These are phyloP conservation scores for Bryconaethiops microstoma DNA, from an alignment of 2,797 vertebrate species.

Conservation along the genomic window DNA sequence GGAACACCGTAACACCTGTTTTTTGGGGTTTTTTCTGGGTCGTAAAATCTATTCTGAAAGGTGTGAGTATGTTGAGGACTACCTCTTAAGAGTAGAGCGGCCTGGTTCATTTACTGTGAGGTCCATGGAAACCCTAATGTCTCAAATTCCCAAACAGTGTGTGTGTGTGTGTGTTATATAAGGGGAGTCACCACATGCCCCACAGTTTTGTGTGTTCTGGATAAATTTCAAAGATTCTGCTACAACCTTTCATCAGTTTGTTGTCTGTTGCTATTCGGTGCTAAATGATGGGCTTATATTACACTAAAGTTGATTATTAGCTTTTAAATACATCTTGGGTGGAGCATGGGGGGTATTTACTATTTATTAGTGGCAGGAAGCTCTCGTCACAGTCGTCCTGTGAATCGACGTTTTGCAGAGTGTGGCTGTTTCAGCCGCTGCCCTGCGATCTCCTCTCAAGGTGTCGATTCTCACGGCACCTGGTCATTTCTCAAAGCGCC, in stretches of 20 bases:
- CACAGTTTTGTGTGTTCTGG: background rate
- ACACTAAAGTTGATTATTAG: background rate
- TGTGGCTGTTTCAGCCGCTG: constrained; percentile 12
- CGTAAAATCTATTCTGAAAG: background rate
- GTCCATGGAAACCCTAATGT: constrained; percentile 28
- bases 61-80: background rate
- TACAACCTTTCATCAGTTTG: no score
- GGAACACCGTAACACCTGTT: background rate
- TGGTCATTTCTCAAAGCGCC: background rate
- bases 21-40: background rate
- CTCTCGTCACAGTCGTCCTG: constrained; percentile 5
- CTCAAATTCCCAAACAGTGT: constrained; percentile 25
- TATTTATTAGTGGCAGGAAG: constrained; percentile 20
- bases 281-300: background rate
- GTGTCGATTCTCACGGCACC: background rate
- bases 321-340: background rate
- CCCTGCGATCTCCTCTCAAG: background rate
- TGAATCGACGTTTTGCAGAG: constrained; percentile 11
- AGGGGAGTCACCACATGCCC: background rate
- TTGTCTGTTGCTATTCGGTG: background rate
- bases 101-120: background rate
- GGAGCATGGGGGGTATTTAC: background rate
- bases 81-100: background rate
- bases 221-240: no score
- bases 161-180: constrained; percentile 33